Percentiles rank a stretch among this genome's conserved stretches.
Conservation (phyloP, 1,140 invertebrate genomes). For the Hormaphis cornu region DNA sequence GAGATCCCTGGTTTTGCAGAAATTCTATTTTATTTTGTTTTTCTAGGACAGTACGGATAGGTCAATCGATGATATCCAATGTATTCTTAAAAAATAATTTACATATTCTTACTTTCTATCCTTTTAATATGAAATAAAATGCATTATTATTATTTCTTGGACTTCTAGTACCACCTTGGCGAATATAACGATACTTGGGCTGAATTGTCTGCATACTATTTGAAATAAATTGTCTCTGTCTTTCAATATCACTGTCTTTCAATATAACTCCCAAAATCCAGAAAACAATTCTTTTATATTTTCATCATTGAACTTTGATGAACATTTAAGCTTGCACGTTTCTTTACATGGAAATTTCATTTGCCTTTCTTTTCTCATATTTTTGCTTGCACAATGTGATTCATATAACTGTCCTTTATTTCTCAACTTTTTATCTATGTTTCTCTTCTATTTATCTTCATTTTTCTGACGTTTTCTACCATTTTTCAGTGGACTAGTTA, state of each 20-base stretch:
- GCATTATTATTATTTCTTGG: slow-evolving; percentile 27
- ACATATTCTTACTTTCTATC: slow-evolving; percentile 7
- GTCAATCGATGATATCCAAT: slow-evolving; percentile 19
- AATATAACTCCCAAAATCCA: slow-evolving; percentile 3
- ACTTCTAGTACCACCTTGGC: slow-evolving; percentile 1
- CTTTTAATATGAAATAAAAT: slow-evolving; percentile 18
- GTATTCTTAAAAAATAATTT: slow-evolving; percentile 32
- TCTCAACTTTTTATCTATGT: slow-evolving; percentile 18
- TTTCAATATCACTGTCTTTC: not conserved
- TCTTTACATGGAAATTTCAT: slow-evolving; percentile 14
- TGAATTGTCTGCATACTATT: slow-evolving; percentile 3
- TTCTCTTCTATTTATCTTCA: slow-evolving; percentile 11
- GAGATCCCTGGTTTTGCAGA: slow-evolving; percentile 15
- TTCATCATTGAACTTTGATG: slow-evolving; percentile 3
- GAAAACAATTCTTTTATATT: slow-evolving; percentile 10
- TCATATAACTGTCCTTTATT: not conserved
- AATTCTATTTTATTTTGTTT: slow-evolving; percentile 23
- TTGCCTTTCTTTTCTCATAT: slow-evolving; percentile 5
- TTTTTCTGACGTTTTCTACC: slow-evolving; percentile 1
- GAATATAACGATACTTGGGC: slow-evolving; percentile 16
- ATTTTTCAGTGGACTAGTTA: slow-evolving; percentile 7
- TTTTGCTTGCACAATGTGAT: not conserved
- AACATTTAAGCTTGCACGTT: not conserved
- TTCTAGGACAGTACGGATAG: slow-evolving; percentile 22
- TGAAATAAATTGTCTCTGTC: slow-evolving; percentile 16